phyloP scores from a whole-genome alignment of 2,888 invertebrate genomes.

The Scaeva pyrastri region DNA sequence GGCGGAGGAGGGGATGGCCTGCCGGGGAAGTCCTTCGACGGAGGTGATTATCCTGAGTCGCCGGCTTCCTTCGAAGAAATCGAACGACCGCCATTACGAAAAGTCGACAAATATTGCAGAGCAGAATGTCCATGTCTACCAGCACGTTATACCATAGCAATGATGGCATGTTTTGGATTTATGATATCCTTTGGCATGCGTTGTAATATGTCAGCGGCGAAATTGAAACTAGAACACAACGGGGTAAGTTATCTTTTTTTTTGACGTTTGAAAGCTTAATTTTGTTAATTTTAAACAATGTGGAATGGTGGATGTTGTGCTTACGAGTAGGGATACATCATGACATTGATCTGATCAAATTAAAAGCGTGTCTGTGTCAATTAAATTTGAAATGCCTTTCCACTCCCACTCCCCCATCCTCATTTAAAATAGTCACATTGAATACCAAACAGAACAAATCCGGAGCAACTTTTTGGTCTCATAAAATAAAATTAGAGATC shows the following conservation, averaged over 20 bases:
- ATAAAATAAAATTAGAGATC: slow-evolving; percentile 77
- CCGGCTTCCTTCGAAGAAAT: slow-evolving; percentile 92
- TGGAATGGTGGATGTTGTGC: no score
- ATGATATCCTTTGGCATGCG: slow-evolving; percentile 99
- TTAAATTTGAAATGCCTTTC: slow-evolving; percentile 67
- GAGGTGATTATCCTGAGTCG: slow-evolving; percentile 88
- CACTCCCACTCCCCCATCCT: neutral
- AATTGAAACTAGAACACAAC: slow-evolving; percentile 89
- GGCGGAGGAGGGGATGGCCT: slow-evolving; percentile 83
- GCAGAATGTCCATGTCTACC: slow-evolving; percentile 93
- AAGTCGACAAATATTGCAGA: slow-evolving; percentile 93
- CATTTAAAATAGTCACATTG: neutral
- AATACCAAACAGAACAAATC: no score
- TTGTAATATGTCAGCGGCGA: slow-evolving; percentile 99
- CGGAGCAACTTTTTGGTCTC: slow-evolving; percentile 4
- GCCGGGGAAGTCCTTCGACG: slow-evolving; percentile 83
- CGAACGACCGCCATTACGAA: slow-evolving; percentile 92
- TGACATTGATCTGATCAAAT: slow-evolving; percentile 45
- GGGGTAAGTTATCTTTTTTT: no score
- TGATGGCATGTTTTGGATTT: slow-evolving; percentile 94
- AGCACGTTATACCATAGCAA: slow-evolving; percentile 94
- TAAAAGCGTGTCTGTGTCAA: slow-evolving; percentile 68
- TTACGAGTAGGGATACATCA: neutral
- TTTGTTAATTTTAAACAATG: slow-evolving; percentile 52
- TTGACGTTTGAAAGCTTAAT: slow-evolving; percentile 23